Conservation (phyloP, 2,888 invertebrate genomes). For the Chaetoderma sp. region DNA sequence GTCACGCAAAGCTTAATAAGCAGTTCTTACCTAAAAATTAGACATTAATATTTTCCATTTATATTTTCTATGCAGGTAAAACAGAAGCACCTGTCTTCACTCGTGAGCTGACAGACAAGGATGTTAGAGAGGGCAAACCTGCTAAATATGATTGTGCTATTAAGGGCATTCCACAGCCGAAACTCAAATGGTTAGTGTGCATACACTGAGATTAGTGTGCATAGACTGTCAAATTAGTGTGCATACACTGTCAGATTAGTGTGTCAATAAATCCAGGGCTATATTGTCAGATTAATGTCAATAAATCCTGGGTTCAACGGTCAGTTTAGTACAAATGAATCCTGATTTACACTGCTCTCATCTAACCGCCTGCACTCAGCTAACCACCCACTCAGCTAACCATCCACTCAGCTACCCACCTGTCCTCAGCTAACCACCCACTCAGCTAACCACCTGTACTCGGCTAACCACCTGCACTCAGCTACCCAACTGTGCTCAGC, state of each 20-base stretch:
- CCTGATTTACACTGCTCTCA: no score
- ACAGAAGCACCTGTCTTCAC: constrained; percentile 61
- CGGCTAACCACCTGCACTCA: no score
- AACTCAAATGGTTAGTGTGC: constrained; percentile 81
- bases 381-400: no score
- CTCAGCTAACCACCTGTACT: no score
- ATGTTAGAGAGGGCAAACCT: constrained; percentile 61
- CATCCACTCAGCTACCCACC: no score
- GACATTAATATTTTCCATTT: no score
- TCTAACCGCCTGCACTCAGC: no score
- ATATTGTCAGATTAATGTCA: neutral
- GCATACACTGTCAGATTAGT: neutral
- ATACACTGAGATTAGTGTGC: no score
- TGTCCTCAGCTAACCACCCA: no score
- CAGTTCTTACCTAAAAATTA: no score
- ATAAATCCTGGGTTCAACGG: neutral
- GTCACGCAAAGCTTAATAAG: no score
- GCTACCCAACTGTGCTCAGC: no score
- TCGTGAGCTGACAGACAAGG: constrained; percentile 54
- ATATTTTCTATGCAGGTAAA: constrained; percentile 59
- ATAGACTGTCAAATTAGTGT: neutral
- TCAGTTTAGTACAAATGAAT: neutral
- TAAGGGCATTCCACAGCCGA: constrained; percentile 88
- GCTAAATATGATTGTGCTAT: constrained; percentile 74
- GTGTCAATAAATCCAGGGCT: neutral